Percentiles rank a stretch among this genome's conserved stretches.
phyloP scores from a whole-genome alignment of 2,113 vertebrate species.

The Xiphophorus maculatus region DNA sequence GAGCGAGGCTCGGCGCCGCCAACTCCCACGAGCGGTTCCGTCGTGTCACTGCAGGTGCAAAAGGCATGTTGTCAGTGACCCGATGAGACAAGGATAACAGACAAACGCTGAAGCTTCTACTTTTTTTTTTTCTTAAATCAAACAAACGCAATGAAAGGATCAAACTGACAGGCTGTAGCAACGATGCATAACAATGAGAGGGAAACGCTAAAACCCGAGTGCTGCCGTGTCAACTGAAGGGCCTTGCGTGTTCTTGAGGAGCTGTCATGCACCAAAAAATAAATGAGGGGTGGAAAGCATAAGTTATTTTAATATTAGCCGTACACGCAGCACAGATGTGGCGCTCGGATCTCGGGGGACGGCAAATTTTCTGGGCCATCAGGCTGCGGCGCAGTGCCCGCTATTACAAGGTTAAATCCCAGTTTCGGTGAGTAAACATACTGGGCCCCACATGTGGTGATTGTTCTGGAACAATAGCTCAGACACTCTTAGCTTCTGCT shows the following conservation, averaged over 20 bases:
- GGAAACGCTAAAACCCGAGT: background rate
- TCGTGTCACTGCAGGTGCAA: background rate
- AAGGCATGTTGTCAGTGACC: background rate
- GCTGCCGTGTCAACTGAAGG: background rate
- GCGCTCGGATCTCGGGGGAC: slow-evolving; percentile 28
- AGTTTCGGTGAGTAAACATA: slow-evolving; percentile 26
- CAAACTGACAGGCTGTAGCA: background rate
- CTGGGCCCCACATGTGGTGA: slow-evolving; percentile 1
- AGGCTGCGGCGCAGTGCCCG: background rate
- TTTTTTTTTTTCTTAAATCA: background rate
- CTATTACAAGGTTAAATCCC: slow-evolving; percentile 35
- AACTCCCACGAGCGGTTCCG: background rate
- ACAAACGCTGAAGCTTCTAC: background rate
- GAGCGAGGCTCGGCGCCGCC: too few relatives aligned
- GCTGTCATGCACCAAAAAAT: slow-evolving; percentile 22
- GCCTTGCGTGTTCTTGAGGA: background rate
- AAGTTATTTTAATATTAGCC: slow-evolving; percentile 43
- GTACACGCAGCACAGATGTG: slow-evolving; percentile 22
- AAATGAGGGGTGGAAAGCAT: background rate
- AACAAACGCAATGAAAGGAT: background rate
- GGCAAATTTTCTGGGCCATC: slow-evolving; percentile 54
- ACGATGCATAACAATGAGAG: background rate
- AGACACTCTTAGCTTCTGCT: slow-evolving; percentile 4
- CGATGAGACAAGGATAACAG: background rate
- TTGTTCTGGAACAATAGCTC: slow-evolving; percentile 15